Base-by-base conservation (phyloP, 1,140 invertebrate species). In the Hydropsyche tenuis region DNA sequence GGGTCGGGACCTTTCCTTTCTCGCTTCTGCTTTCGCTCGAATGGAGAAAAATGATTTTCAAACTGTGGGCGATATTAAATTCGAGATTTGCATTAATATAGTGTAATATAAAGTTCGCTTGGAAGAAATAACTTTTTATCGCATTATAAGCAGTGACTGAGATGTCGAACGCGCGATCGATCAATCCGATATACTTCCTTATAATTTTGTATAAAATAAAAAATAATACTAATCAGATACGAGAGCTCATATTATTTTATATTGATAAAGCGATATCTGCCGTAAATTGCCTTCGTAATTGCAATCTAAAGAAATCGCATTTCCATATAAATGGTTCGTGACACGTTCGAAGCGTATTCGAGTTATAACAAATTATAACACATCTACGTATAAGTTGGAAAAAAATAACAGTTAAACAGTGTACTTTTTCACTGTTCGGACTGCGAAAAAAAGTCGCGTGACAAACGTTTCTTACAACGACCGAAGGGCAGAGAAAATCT, bases 281-380 rank as follows among this genome's bases (percentile, higher is more conserved):
- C 23, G 30, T 60, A 23, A 27, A 60, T 25, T 7, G 22, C 56
- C 22, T 53, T 53, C 56, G 12, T 60, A 60, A 60, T 48, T 60
- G 14, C 56, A 27, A 60, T 60, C 56, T 22, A 25, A 25, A 22
- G 12, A 60, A 60, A 27, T 23, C 56, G 18, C 20, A 60, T 60
- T 60, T 60, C 23, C 56, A 60, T 25, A 23, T 60, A 60, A 60
- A 60, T 60, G 22, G 56, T 60, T 60, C 56, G 56, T 60, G 56
- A 60, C 56, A 20, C 56, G 11, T 60, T 60, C 56, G 20, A 1
- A 60, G 7, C 23, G 23, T 20, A 53, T 16, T 53, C 48, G 48
- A 16, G 48, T 60, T 60, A 60, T 25, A 60, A 60, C 56, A 25
- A 60, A 60, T 60, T 60, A 60, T 27, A 60, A 60, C 56, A 53